phyloP scores from a whole-genome alignment of 1,140 invertebrate genomes.

The Macrocentrus cingulum region DNA sequence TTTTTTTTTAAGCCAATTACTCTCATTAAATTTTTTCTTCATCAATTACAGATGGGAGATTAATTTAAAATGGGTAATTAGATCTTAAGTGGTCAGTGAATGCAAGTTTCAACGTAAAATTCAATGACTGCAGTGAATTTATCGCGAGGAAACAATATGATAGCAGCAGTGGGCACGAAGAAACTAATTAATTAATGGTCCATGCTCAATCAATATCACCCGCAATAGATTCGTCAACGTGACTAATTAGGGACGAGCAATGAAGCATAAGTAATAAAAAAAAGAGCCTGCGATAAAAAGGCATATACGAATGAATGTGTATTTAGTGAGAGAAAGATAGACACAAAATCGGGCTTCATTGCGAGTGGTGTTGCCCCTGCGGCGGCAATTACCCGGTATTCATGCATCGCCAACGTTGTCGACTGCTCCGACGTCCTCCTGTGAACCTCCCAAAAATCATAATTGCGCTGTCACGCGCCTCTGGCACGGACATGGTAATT shows the following conservation, averaged over 20 bases:
- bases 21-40: no score
- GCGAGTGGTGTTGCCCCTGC: neutral
- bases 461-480: constrained; percentile 8
- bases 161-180: no score
- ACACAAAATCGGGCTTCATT: constrained; percentile 3
- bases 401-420: neutral
- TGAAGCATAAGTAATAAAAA: neutral
- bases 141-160: no score
- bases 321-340: constrained; percentile 7
- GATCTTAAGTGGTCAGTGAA: no score
- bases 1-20: no score
- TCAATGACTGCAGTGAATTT: no score
- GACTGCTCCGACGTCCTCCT: neutral
- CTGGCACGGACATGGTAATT: neutral
- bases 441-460: constrained; percentile 4
- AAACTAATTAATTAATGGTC: no score
- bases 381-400: constrained; percentile 12
- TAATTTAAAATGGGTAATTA: no score
- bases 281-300: neutral
- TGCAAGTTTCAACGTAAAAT: no score
- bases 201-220: no score
- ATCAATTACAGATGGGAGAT: no score
- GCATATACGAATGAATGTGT: neutral
- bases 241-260: neutral
- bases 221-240: no score